Evolutionary conservation across 2,797 vertebrate genomes (phyloP).

Genomic region (Spinus pinus): DNA sequence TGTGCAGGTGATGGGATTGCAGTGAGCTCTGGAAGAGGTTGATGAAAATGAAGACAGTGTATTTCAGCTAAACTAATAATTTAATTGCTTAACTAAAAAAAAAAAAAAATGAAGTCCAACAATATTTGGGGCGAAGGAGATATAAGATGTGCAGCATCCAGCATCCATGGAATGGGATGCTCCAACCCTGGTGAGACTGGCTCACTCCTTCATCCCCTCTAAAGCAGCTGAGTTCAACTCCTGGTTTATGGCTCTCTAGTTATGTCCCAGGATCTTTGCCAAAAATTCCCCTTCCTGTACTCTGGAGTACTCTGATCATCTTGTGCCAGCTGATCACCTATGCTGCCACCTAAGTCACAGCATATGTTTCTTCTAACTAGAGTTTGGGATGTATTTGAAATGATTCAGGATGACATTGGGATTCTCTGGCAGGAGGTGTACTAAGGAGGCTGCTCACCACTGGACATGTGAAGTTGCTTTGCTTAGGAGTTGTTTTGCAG

Average conservation of each 20-base stretch:
- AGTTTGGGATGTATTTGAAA: background rate
- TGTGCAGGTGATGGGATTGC: background rate
- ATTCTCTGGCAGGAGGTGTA: background rate
- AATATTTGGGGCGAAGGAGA: background rate
- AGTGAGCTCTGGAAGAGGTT: background rate
- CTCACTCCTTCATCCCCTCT: background rate
- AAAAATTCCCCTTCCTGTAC: background rate
- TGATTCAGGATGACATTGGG: background rate
- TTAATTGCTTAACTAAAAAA: background rate
- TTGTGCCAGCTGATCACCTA: background rate
- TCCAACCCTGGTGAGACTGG: background rate
- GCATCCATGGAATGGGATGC: background rate
- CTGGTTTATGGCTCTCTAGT: background rate
- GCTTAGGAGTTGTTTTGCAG: background rate
- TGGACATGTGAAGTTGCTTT: background rate
- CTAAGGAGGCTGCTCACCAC: background rate
- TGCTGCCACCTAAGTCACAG: background rate
- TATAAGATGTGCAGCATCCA: background rate
- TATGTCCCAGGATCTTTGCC: background rate
- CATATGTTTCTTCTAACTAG: background rate
- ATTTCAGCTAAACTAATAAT: background rate
- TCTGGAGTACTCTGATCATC: background rate
- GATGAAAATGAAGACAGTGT: background rate
- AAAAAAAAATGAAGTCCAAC: background rate
- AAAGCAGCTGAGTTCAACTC: background rate